phyloP scores from a whole-genome alignment of 2,797 vertebrate species.

The Arvicola amphibius region DNA sequence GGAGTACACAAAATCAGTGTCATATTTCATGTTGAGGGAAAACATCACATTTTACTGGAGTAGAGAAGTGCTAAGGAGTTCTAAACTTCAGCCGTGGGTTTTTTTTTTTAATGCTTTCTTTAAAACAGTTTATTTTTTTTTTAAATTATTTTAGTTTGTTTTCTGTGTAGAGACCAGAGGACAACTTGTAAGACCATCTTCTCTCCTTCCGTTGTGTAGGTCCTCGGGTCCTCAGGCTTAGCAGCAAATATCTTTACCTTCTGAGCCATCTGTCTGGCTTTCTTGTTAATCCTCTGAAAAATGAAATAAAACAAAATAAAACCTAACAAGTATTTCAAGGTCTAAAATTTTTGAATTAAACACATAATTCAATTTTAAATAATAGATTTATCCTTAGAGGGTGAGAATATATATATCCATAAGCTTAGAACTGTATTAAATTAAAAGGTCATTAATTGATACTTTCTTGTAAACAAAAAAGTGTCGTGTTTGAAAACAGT shows the following conservation, averaged over 20 bases:
- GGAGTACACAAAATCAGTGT: not conserved
- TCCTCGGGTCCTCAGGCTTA: not conserved
- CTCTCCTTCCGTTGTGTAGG: not conserved
- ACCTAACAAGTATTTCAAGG: not conserved
- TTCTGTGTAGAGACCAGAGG: not conserved
- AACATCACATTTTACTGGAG: not conserved
- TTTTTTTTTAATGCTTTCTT: not conserved
- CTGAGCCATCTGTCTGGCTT: too few species aligned
- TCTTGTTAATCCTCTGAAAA: not conserved
- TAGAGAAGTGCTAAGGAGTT: not conserved
- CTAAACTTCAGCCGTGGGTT: not conserved
- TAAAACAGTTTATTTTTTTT: not conserved
- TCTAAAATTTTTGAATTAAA: not conserved
- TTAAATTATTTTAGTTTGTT: not conserved
- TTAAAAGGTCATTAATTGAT: not conserved
- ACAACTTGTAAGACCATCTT: not conserved
- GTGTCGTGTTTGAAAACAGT: not conserved
- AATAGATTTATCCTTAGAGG: not conserved
- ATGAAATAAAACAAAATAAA: not conserved
- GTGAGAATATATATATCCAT: not conserved
- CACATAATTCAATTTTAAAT: slow-evolving; percentile 16
- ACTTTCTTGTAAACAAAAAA: not conserved
- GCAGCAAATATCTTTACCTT: too few species aligned
- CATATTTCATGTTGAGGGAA: not conserved
- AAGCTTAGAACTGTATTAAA: not conserved